Conservation (phyloP, 2,113 vertebrate genomes). For the Nycticebus coucang region DNA sequence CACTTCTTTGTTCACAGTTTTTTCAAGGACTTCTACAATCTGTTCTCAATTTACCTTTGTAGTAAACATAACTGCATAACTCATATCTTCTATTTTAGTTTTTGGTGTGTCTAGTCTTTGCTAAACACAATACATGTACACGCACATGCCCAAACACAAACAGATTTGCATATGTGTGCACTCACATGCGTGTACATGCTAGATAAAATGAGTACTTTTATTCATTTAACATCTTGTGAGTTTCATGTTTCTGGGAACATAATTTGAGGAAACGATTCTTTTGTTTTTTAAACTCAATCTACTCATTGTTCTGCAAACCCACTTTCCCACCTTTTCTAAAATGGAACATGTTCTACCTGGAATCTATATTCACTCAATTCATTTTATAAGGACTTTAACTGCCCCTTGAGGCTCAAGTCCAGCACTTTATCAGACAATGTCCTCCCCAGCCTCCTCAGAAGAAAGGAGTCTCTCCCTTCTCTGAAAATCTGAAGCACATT, state of each 20-base stretch:
- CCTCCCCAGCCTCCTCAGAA: not conserved
- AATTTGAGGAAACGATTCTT: not conserved
- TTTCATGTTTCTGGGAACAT: not conserved
- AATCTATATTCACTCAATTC: not conserved
- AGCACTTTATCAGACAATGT: not conserved
- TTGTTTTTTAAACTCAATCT: not conserved
- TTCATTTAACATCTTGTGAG: not conserved
- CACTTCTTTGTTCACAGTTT: not conserved
- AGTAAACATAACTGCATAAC: not conserved
- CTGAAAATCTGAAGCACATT: not conserved
- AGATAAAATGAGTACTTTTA: not conserved
- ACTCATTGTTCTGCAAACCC: not conserved
- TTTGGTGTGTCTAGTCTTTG: not conserved
- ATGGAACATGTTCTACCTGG: not conserved
- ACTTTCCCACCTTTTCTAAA: not conserved
- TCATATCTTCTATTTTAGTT: not conserved
- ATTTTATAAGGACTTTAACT: not conserved
- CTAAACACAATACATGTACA: not conserved
- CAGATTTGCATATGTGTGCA: not conserved
- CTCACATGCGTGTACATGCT: not conserved
- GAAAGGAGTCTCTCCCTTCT: not conserved
- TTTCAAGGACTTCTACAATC: not conserved
- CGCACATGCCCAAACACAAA: not conserved
- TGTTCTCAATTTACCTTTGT: not conserved
- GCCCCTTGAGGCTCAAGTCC: not conserved